A percentile compares a stretch with the other conserved stretches of the same genome.
phyloP scores from a whole-genome alignment of 2,888 invertebrate species.

The Watsonalla binaria region DNA sequence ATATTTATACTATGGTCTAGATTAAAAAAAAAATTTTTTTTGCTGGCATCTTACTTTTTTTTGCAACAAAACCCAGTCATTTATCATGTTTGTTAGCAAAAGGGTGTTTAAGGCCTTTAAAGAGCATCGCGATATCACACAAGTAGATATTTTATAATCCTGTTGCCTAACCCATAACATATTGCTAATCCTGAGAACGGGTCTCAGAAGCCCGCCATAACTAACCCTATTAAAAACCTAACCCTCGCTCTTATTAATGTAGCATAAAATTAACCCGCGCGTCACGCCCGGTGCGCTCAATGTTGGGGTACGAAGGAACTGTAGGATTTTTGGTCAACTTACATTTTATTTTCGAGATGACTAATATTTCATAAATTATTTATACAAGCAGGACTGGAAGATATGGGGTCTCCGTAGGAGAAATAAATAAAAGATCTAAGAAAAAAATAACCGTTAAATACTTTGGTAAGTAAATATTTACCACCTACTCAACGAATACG shows the following conservation, averaged over 20 bases:
- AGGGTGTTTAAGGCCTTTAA: conserved; percentile 12
- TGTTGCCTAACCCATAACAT: conserved; percentile 50
- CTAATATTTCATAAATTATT: no score
- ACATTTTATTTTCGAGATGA: neutral
- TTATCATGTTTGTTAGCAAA: neutral
- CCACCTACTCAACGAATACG: no score
- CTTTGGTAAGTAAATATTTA: no score
- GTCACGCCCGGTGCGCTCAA: conserved; percentile 59
- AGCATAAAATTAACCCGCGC: conserved; percentile 75
- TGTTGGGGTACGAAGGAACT: conserved; percentile 9
- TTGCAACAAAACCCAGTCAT: no score
- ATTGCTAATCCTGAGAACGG: conserved; percentile 61
- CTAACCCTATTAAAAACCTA: conserved; percentile 75
- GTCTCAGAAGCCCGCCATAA: conserved; percentile 60
- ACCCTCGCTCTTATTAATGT: conserved; percentile 67
- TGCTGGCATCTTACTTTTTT: no score
- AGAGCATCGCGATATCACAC: conserved; percentile 40
- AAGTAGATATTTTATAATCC: conserved; percentile 41
- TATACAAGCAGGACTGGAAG: no score
- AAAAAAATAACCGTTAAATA: no score
- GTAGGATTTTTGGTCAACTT: neutral
- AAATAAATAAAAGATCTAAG: no score
- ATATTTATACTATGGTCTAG: no score
- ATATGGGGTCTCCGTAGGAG: no score
- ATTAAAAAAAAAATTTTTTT: no score